Percentiles rank a stretch among this genome's conserved stretches.
phyloP scores from a whole-genome alignment of 2,113 vertebrate genomes.

The Scolopax mira region DNA sequence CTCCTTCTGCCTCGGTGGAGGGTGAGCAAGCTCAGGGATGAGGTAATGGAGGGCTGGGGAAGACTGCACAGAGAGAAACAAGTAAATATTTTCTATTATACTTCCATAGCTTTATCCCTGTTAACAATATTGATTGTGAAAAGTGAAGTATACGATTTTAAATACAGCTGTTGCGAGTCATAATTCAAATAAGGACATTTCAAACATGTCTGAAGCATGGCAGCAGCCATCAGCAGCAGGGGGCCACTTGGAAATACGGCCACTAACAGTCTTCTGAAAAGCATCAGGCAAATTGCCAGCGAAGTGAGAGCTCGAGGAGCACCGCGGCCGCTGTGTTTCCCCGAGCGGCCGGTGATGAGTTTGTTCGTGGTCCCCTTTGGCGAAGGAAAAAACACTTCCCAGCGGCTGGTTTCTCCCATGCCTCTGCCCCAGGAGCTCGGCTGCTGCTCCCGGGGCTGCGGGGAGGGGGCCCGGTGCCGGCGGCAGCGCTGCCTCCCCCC shows the following conservation, averaged over 20 bases:
- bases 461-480: fast-evolving
- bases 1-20: neutral
- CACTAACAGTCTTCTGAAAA: neutral
- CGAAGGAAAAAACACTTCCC: neutral
- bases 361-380: neutral
- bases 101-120: neutral
- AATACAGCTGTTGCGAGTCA: constrained; percentile 8
- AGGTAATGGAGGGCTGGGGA: neutral
- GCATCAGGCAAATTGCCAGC: neutral
- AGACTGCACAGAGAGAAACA: neutral
- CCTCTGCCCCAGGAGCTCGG: neutral
- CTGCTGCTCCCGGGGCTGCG: neutral
- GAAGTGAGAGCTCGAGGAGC: neutral
- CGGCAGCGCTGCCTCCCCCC: neutral
- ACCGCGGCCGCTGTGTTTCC: fast-evolving
- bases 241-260: neutral
- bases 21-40: neutral
- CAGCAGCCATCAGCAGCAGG: neutral
- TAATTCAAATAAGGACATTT: constrained; percentile 44
- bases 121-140: constrained; percentile 38
- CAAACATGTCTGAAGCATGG: neutral
- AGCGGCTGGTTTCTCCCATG: neutral
- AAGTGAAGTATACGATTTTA: constrained; percentile 27
- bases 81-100: constrained; percentile 23
- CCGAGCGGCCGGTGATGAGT: neutral